Evolutionary conservation across 2,113 vertebrate genomes (phyloP), one percentile per base, ranked within the genome.

Genomic region (Edolisoma coerulescens): DNA sequence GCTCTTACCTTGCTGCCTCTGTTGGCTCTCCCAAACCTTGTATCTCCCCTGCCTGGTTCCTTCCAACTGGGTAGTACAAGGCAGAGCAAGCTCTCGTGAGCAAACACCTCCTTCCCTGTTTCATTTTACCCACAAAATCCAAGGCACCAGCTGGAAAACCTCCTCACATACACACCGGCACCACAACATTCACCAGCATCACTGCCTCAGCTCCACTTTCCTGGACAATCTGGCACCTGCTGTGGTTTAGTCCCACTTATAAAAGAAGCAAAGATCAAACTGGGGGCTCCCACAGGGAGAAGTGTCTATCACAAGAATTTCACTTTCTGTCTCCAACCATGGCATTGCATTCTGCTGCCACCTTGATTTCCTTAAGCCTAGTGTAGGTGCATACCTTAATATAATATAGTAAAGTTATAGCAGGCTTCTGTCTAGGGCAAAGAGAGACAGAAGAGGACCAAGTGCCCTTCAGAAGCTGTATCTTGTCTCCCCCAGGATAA

Each of bases 401-500:
- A 30, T 16, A 56, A 81, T 10, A 68, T 0, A 69, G 64, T 26
- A 84, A 90, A 95, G 88, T 73, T 24, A 93, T 0, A 67, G 70
- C 0, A 80, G 45, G 82, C 11, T 88, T 56, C 63, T 65, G 68
- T 41, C 64, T 65, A 70, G 64, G 7, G 76, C 84, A 70, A 69
- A 74, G 84, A 73, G 83, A 90, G 93, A 85, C 0, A 15, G 59
- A 76, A 52, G 59, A 84, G 83, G 68, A 92, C 65, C 50, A 57
- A 96, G 92, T 75, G 85, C 88, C 82, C 94, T 91, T 93, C 90
- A 95, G 85, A 91, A 87, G 88, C 85, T 39, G 74, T 18, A 7
- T 89, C 78, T 93, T 82, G 19, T 95, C 94, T 95, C 82, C 85
- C 88, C 90, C 78, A 90, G 90, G 93, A 95, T 75, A 90, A 96